Evolutionary conservation across 2,113 vertebrate species (phyloP), one percentile per base, ranked within the genome.

Genomic region (Electrona antarctica): DNA sequence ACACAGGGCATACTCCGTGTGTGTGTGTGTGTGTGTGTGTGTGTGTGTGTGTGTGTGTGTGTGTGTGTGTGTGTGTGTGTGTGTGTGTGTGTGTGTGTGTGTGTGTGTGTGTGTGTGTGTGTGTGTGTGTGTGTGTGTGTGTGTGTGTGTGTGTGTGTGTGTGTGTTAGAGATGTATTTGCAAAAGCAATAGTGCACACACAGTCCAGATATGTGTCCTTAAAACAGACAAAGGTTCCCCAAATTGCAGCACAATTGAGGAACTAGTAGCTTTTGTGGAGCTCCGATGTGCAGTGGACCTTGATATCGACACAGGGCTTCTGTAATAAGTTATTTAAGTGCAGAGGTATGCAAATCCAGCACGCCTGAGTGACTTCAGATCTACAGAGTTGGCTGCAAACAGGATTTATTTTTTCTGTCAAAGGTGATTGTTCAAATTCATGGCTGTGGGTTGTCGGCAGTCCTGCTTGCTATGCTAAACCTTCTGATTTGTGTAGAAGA

Each of bases 281-380:
- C 73, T 79, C 62, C 58, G 59, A 69, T 71, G 83, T 74, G 64
- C 81, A 82, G 62, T 45, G 41, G 71, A 88, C 73, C 83, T 68
- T 85, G 77, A 88, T 85, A 85, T 80, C 57, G 69, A 74, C 74
- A 81, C 14, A 57, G 7, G 49, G 64, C 47, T 15, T 7, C 70
- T 55, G 70, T 55, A 69, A 78, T 60, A 64, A 77, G 57, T 74
- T 80, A 71, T 80, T 82, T 81, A 84, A 73, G 68, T 76, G 66
- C 62, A 75, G 73, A 76, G 67, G 60, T 78, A 82, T 82, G 77
- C 82, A 87, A 84, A 82, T 87, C 66, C 58, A 48, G 4, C 47
- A 55, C 10, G 49, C 69, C 61, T 33, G 45, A 69, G 13, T 15
- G 58, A 48, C 59, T 46, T 49, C 68, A 72, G 64, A 75, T 80